Conservation (phyloP, 2,113 vertebrate genomes). For the Rhynchomys soricoides region DNA sequence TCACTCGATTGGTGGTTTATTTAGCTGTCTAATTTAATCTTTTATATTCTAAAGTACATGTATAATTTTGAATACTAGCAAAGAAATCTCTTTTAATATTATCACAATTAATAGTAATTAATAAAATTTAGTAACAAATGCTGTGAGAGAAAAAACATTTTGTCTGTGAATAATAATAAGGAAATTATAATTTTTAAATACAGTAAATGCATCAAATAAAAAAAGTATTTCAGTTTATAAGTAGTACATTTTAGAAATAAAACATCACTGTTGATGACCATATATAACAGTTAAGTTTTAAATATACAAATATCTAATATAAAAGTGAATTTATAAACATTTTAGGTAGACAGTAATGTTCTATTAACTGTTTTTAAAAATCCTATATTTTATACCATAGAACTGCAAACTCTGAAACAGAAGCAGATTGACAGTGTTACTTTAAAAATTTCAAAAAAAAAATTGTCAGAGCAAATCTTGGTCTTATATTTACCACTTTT, state of each 20-base stretch:
- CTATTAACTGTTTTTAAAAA: background rate
- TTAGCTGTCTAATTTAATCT: background rate
- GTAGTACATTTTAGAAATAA: background rate
- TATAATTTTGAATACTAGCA: background rate
- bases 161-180: background rate
- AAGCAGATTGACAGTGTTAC: constrained; percentile 47
- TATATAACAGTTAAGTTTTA: background rate
- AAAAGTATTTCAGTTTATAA: background rate
- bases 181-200: background rate
- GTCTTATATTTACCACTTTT: constrained; percentile 71
- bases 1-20: background rate
- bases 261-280: background rate
- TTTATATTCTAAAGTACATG: background rate
- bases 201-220: background rate
- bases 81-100: background rate
- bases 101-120: background rate
- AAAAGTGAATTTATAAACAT: background rate
- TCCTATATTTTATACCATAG: background rate
- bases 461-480: constrained; percentile 62
- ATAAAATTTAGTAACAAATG: background rate
- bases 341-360: background rate
- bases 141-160: background rate
- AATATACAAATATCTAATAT: background rate
- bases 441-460: constrained; percentile 59
- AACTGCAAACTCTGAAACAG: constrained; percentile 47